Percentiles rank a stretch among this genome's conserved stretches.
Evolutionary conservation across 2,888 invertebrate species (phyloP).

Genomic region (Tortricodes alternella): DNA sequence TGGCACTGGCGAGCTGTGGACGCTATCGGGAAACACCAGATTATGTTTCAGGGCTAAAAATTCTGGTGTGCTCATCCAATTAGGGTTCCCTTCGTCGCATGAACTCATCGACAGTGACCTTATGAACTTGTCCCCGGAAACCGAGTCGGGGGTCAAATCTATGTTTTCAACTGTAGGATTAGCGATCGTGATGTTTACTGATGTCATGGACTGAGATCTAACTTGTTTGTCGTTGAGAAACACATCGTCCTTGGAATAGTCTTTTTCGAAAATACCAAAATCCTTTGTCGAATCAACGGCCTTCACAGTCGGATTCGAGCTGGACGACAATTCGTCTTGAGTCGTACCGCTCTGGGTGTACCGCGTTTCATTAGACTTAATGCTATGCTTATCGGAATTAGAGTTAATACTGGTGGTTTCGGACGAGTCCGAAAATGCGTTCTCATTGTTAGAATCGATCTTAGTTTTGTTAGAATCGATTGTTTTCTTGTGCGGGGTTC

Average conservation of each 20-base stretch:
- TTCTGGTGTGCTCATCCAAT: constrained; percentile 92
- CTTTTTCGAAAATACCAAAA: constrained; percentile 66
- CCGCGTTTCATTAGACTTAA: constrained; percentile 70
- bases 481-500: constrained; percentile 47
- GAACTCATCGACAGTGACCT: constrained; percentile 86
- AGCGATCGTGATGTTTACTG: constrained; percentile 86
- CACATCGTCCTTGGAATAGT: constrained; percentile 65
- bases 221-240: constrained; percentile 71
- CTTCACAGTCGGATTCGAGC: constrained; percentile 69
- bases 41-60: constrained; percentile 91
- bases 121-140: constrained; percentile 82
- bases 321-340: constrained; percentile 68
- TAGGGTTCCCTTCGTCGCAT: constrained; percentile 87
- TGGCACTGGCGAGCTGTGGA: constrained; percentile 89
- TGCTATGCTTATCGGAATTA: constrained; percentile 78
- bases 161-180: constrained; percentile 88
- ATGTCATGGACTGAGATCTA: constrained; percentile 84
- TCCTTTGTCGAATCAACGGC: constrained; percentile 68
- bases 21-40: constrained; percentile 90
- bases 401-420: constrained; percentile 79
- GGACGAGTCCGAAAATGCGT: constrained; percentile 78
- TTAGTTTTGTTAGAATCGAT: constrained; percentile 48
- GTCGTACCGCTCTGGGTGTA: constrained; percentile 70
- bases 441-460: constrained; percentile 67
- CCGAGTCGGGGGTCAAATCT: constrained; percentile 85